Conservation (phyloP, 1,140 invertebrate genomes). For the Leptinotarsa lineolata region DNA sequence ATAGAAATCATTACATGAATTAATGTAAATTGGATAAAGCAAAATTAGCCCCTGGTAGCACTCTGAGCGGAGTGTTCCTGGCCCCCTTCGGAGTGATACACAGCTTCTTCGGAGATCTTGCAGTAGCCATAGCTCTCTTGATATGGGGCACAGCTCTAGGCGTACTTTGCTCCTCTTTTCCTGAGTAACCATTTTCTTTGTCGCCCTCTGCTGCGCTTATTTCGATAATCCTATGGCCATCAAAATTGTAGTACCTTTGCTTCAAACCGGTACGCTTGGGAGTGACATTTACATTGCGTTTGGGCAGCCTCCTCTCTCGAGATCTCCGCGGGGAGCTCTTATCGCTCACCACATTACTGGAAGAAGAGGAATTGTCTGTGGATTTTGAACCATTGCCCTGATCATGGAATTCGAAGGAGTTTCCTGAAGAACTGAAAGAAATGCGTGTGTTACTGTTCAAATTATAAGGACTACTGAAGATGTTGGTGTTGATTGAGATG, state of each 20-base stretch:
- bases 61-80: constrained; percentile 18
- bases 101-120: constrained; percentile 9
- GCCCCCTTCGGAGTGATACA: constrained; percentile 9
- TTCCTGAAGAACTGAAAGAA: not conserved
- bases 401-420: not conserved
- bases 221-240: not conserved
- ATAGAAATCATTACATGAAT: too few relatives aligned
- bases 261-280: constrained; percentile 11
- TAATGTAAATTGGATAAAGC: not conserved
- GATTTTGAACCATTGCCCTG: not conserved
- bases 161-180: not conserved
- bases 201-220: not conserved
- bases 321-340: not conserved
- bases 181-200: constrained; percentile 9
- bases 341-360: not conserved
- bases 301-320: not conserved
- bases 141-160: constrained; percentile 16
- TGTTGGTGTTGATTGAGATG: constrained; percentile 5
- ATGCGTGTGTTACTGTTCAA: not conserved
- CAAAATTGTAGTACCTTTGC: constrained; percentile 15
- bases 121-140: constrained; percentile 9
- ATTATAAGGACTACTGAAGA: not conserved
- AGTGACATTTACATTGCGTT: constrained; percentile 4
- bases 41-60: not conserved
- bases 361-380: constrained; percentile 1